Evolutionary conservation across 2,888 invertebrate genomes (phyloP).

Genomic region (Chrysolina americana): DNA sequence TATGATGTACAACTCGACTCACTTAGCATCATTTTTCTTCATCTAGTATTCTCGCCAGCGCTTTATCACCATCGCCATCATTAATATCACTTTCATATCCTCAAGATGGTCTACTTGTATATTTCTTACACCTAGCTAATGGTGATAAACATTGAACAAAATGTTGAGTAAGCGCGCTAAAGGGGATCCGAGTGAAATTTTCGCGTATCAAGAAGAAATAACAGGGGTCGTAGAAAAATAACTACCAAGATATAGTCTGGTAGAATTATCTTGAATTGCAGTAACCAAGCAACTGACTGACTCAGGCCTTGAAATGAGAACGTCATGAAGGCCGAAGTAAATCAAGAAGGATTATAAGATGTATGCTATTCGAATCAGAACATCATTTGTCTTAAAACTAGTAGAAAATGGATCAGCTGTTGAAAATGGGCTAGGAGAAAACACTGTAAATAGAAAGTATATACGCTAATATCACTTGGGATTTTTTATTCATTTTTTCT

Average conservation of each 20-base stretch:
- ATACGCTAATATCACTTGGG: too few relatives aligned
- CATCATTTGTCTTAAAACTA: too few relatives aligned
- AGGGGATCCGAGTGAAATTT: slow-evolving; percentile 59
- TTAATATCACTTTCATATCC: slow-evolving; percentile 71
- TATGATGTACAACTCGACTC: slow-evolving; percentile 61
- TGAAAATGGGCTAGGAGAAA: too few relatives aligned
- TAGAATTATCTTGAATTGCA: background rate
- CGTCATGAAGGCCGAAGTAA: too few relatives aligned
- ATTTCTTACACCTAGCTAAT: slow-evolving; percentile 69
- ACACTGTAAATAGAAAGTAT: too few relatives aligned
- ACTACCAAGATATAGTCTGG: slow-evolving; percentile 15
- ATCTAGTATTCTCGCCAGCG: slow-evolving; percentile 63
- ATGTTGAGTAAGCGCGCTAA: slow-evolving; percentile 63
- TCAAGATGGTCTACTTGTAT: slow-evolving; percentile 69
- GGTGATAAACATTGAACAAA: slow-evolving; percentile 70
- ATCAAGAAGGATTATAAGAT: too few relatives aligned
- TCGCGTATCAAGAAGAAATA: slow-evolving; percentile 49
- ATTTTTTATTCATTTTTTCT: too few relatives aligned
- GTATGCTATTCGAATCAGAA: too few relatives aligned
- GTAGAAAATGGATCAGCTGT: too few relatives aligned
- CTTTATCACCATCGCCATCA: slow-evolving; percentile 68
- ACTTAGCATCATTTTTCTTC: slow-evolving; percentile 67
- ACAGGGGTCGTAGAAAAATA: slow-evolving; percentile 25
- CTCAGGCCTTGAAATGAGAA: too few relatives aligned
- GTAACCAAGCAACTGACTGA: background rate